Evolutionary conservation across 2,888 invertebrate genomes (phyloP), one percentile per base, ranked within the genome.

Genomic region (Caenorhabditis uteleia): DNA sequence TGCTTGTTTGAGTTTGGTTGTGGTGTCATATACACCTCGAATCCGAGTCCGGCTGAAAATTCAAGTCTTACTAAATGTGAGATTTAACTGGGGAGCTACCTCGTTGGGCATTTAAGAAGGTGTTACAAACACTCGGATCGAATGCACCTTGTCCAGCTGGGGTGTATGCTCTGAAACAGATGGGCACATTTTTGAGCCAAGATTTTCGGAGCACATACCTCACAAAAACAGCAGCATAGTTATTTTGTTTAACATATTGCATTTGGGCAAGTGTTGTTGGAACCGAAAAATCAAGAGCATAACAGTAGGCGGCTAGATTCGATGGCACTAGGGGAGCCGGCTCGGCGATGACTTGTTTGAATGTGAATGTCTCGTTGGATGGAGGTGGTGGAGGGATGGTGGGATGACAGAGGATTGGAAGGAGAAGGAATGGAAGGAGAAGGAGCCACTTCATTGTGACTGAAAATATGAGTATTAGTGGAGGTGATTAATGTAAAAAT

Each of bases 1-100:
- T 51, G 34, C 39, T 74, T 74, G 42, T 48, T 45, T n/a, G 60
- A 64, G 10, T 60, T 7, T n/a, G 73, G 74, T 38, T 68, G 62
- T 34, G 74, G 74, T n/a, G 72, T 72, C 58, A 75, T 57, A 67
- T 70, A 75, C 26, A 68, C 53, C 45, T 75, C 74, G 47, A 61
- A 62, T 33, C 68, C 72, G 33, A 75, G 60, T 8, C 68, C 67
- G 29, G 72, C 74, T 55, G 38, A 58, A 66, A n/a, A n/a, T n/a
- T n/a, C n/a, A n/a, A n/a, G n/a, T n/a, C n/a, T n/a, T n/a, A n/a
- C n/a, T n/a, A n/a, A n/a, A n/a, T n/a, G n/a, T n/a, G n/a, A n/a
- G n/a, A n/a, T n/a, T n/a, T n/a, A n/a, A n/a, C n/a, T n/a, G n/a
- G n/a, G n/a, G n/a, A n/a, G n/a, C n/a, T n/a, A n/a, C n/a, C n/a